Base-by-base conservation (phyloP, 2,113 vertebrate species). In the Brachypodius melanocephalos region DNA sequence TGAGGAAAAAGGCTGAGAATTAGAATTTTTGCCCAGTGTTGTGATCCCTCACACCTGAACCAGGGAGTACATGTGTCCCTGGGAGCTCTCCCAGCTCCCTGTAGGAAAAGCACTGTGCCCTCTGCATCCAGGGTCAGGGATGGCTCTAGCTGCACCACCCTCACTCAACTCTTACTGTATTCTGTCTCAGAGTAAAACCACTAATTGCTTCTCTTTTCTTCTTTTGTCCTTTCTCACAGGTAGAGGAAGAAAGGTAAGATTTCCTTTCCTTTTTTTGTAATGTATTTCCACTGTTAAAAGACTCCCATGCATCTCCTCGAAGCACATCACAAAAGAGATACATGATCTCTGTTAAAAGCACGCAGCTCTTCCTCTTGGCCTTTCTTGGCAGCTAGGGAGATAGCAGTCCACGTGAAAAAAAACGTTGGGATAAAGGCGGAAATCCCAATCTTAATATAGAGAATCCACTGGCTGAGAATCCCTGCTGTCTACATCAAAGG, bases 241-340 rank as follows among this genome's bases (percentile, higher is more conserved):
- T 91, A 98, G 98, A 97, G 98, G 98, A 97, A 97, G 95, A 97
- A 98, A 98, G 98, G 98, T 98, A 97, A 98, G 98, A 93, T 80
- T 90, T 80, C 11, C 14, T 48, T 63, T 36, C 8, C 6, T 36
- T 17, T 9, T n/a, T 34, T 49, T 19, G 17, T 57, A 32, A n/a
- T 48, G 3, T 52, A 36, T 92, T 74, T 9, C 26, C 67, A 20
- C 28, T 21, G 3, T 34, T 74, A 15, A 61, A 62, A 85, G 9
- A 67, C 5, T 52, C 3, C 16, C 10, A 42, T 55, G 28, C 10
- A 14, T 65, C 11, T 55, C 34, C 17, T 66, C 51, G 32, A 29
- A 71, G 10, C 2, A 2, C 29, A 51, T 63, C 16, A 48, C 14
- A 67, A 18, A 62, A 68, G 21, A 62, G 10, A 49, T 5, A 40